These are phyloP conservation scores for Tipula helvola DNA, from an alignment of 2,888 invertebrate genomes.

Conservation along the genomic window DNA sequence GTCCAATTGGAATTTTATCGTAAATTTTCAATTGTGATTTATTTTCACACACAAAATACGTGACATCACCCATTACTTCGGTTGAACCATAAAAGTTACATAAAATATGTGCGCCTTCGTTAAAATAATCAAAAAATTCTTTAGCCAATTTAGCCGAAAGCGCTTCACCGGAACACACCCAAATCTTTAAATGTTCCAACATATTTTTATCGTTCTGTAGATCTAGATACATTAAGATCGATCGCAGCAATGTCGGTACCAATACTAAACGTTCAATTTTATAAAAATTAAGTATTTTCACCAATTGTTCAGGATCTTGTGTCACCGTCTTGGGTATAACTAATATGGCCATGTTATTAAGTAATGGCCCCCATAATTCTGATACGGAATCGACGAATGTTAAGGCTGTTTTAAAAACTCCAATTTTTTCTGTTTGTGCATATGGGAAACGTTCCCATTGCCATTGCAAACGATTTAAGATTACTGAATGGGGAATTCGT, in stretches of 20 bases:
- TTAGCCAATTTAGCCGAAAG: constrained; percentile 55
- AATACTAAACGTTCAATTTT: constrained; percentile 70
- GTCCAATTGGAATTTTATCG: constrained; percentile 68
- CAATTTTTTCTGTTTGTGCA: constrained; percentile 47
- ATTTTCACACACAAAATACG: constrained; percentile 55
- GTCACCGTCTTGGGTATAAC: constrained; percentile 62
- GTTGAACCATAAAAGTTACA: constrained; percentile 89
- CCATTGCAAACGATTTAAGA: constrained; percentile 76
- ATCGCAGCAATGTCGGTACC: constrained; percentile 70
- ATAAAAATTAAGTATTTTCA: constrained; percentile 53
- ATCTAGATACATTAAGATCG: constrained; percentile 61
- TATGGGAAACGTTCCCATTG: constrained; percentile 77
- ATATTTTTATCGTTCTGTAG: constrained; percentile 43
- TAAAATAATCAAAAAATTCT: constrained; percentile 64
- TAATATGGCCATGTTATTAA: constrained; percentile 55
- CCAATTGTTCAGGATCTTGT: constrained; percentile 64
- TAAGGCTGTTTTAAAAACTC: constrained; percentile 81
- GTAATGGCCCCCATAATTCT: constrained; percentile 76
- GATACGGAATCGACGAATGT: constrained; percentile 85
- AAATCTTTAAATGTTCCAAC: constrained; percentile 51
- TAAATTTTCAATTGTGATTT: constrained; percentile 45
- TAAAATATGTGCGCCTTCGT: constrained; percentile 48
- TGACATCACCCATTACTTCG: constrained; percentile 85
- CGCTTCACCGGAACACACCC: constrained; percentile 83
- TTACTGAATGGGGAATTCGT: constrained; percentile 58